Evolutionary conservation across 2,797 vertebrate genomes (phyloP), one percentile per base, ranked within the genome.

Genomic region (Leptatherina wallacei): DNA sequence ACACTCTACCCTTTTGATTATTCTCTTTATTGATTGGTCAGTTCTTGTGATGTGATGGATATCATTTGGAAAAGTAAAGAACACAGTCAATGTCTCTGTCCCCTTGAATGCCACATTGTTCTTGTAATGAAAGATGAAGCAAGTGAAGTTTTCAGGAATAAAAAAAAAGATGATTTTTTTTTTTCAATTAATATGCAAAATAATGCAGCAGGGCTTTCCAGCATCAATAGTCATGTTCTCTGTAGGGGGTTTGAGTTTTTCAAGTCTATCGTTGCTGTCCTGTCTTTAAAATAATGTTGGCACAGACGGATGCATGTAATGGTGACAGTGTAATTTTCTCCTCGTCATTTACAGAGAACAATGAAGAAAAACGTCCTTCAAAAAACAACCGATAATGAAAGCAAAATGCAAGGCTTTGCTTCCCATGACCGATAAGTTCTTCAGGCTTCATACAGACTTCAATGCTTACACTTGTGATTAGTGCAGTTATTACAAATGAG

Each of bases 401-500:
- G 14, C 29, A 61, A 1, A 29, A 4, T 4, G 18, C n/a, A 10
- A 32, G 14, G 5, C 54, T 27, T 6, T 56, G 10, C n/a, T n/a
- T 62, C 42, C 38, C 13, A 2, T 2, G 27, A 75, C 4, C 0
- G 0, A 58, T 59, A 47, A 47, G 6, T 40, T 55, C 6, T 14
- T 51, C 30, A 12, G 54, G 30, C 5, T 13, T 7, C 22, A 18
- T 27, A 65, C 13, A 6, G 58, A 33, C 27, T 59, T 30, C 27
- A 22, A 38, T 49, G 70, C 77, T 81, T 71, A 68, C 47, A 67
- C 13, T 22, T 2, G 4, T 51, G 76, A 74, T 88, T 73, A 60
- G n/a, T 56, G 61, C 54, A n/a, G 27, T 22, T 81, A 62, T 71
- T 40, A 66, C 22, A 62, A 44, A 64, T 74, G 1, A 62, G 0